Percentiles rank a stretch among this genome's conserved stretches.
phyloP scores from a whole-genome alignment of 2,113 vertebrate genomes.

The Ranitomeya variabilis region DNA sequence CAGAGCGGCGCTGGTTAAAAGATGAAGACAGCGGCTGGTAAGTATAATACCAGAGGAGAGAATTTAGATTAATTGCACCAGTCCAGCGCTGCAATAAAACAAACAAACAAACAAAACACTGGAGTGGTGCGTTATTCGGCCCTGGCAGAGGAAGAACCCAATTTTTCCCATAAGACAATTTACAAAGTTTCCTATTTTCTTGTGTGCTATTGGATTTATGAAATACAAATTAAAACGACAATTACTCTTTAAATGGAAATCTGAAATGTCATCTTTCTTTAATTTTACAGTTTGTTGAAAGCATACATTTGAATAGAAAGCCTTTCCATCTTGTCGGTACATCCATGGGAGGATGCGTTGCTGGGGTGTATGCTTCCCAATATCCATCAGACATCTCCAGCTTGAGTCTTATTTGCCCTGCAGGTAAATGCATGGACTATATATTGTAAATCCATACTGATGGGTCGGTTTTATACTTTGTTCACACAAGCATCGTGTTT shows the following conservation, averaged over 20 bases:
- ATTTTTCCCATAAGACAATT: too few relatives aligned
- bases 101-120: too few relatives aligned
- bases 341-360: slow-evolving; percentile 93
- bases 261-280: slow-evolving; percentile 2
- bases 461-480: neutral
- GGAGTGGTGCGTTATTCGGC: too few relatives aligned
- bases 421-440: slow-evolving; percentile 75
- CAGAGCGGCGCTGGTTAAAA: too few relatives aligned
- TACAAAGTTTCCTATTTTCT: too few relatives aligned
- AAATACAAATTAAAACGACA: too few relatives aligned
- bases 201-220: too few relatives aligned
- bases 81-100: too few relatives aligned
- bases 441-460: neutral
- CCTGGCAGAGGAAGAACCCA: too few relatives aligned
- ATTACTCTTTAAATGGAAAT: neutral
- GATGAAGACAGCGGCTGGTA: too few relatives aligned
- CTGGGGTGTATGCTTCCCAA: slow-evolving; percentile 87
- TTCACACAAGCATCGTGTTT: neutral
- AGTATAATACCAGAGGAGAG: too few relatives aligned
- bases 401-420: slow-evolving; percentile 90
- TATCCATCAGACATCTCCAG: slow-evolving; percentile 87
- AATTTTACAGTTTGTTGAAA: slow-evolving; percentile 85
- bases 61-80: too few relatives aligned
- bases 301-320: slow-evolving; percentile 84
- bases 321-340: slow-evolving; percentile 91